Evolutionary conservation across 2,888 invertebrate genomes (phyloP).

Genomic region (Eupithecia pulchellata): DNA sequence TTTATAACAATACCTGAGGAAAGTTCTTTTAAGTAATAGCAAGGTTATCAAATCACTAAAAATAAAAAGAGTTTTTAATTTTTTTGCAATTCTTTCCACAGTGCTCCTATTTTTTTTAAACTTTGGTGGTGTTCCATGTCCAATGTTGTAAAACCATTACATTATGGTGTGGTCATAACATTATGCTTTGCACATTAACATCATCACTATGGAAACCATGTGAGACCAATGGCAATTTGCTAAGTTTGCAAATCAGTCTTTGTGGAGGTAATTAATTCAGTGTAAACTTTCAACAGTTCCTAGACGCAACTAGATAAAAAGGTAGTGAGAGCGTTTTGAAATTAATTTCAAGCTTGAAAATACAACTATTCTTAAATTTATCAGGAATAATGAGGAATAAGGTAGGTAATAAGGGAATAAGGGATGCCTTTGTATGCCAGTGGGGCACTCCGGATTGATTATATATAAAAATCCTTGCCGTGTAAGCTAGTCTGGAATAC

Average conservation of each 20-base stretch:
- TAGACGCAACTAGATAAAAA: neutral
- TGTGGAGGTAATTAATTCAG: conserved; percentile 4
- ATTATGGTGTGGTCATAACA: neutral
- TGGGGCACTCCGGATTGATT: neutral
- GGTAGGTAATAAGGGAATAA: neutral
- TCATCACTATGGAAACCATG: neutral
- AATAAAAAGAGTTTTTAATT: too few species aligned
- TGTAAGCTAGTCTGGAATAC: neutral
- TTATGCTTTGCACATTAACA: neutral
- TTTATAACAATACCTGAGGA: too few species aligned
- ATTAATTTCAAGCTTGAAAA: neutral
- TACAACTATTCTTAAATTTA: neutral
- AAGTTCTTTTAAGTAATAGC: too few species aligned
- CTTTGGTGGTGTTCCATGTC: neutral
- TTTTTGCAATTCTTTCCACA: neutral
- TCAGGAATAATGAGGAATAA: too few species aligned
- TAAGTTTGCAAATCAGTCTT: neutral
- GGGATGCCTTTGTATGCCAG: neutral
- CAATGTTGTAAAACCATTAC: neutral
- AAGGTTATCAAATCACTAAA: too few species aligned
- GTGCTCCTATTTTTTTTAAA: neutral
- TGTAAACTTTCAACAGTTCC: neutral
- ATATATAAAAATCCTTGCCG: neutral
- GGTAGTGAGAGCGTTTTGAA: neutral
- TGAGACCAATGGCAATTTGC: neutral